Evolutionary conservation across 2,113 vertebrate genomes (phyloP).

Genomic region (Suricata suricatta): DNA sequence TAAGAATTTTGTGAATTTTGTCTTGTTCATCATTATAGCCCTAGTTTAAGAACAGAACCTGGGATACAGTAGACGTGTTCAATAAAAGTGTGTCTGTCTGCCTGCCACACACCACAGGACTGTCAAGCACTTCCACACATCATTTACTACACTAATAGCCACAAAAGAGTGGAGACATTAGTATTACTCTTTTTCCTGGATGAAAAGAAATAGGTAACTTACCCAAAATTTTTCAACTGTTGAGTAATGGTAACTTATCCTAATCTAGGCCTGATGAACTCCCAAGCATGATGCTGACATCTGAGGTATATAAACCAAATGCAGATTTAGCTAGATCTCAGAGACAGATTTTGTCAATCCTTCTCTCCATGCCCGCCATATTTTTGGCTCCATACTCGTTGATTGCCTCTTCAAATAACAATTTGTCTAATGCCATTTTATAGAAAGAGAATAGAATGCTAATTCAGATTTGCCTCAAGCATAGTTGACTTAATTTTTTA

Average conservation of each 20-base stretch:
- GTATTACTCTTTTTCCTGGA: not conserved
- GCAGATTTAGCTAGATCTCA: not conserved
- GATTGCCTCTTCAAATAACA: not conserved
- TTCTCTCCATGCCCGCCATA: not conserved
- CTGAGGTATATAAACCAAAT: not conserved
- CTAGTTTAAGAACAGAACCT: not conserved
- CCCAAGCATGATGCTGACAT: not conserved
- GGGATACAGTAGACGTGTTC: not conserved
- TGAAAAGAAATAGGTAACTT: constrained; percentile 31
- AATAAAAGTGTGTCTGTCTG: not conserved
- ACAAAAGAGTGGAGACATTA: not conserved
- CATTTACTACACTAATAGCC: not conserved
- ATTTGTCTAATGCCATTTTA: constrained; percentile 5
- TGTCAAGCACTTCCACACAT: not conserved
- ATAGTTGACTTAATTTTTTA: not conserved
- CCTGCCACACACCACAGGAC: not conserved
- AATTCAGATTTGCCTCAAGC: not conserved
- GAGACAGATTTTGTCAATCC: not conserved
- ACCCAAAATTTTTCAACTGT: not conserved
- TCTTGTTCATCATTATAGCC: not conserved
- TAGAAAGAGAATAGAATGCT: not conserved
- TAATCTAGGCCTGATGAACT: not conserved
- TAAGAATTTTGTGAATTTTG: not conserved
- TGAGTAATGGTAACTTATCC: not conserved
- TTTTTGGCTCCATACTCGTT: not conserved